These are phyloP conservation scores for Ennomos erosarius DNA, from an alignment of 2,888 invertebrate species.

Conservation along the genomic window DNA sequence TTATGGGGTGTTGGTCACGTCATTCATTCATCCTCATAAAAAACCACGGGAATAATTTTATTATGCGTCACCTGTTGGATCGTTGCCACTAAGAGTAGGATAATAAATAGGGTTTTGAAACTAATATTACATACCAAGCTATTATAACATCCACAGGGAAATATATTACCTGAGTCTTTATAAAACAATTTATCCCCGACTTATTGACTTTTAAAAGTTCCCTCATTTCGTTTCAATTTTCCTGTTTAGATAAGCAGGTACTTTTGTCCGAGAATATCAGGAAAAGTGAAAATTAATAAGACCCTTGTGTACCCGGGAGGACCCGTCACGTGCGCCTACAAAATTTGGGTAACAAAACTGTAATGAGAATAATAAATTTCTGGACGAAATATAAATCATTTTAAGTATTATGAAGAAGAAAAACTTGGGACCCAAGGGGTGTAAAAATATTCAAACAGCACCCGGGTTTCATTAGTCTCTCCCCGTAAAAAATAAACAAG, in stretches of 20 bases:
- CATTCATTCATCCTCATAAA: too few relatives aligned
- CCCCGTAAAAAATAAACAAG: constrained; percentile 34
- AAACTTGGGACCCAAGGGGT: constrained; percentile 40
- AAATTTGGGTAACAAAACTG: constrained; percentile 50
- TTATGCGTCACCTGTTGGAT: too few relatives aligned
- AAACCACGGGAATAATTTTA: too few relatives aligned
- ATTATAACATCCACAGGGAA: too few relatives aligned
- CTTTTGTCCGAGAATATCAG: constrained; percentile 24
- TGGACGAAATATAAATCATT: constrained; percentile 56
- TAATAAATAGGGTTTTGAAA: too few relatives aligned
- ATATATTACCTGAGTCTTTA: not conserved
- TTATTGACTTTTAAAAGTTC: constrained; percentile 20
- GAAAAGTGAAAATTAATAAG: constrained; percentile 36
- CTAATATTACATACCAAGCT: too few relatives aligned
- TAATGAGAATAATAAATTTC: constrained; percentile 64
- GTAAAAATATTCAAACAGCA: constrained; percentile 45
- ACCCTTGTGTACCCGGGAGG: constrained; percentile 32
- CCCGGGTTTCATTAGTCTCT: constrained; percentile 38
- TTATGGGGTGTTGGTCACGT: too few relatives aligned
- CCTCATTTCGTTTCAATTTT: constrained; percentile 21
- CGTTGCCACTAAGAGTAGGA: too few relatives aligned
- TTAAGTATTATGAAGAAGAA: constrained; percentile 47
- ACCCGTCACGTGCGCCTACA: constrained; percentile 55
- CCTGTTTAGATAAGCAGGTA: constrained; percentile 26
- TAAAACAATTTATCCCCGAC: constrained; percentile 12